Percentiles rank a stretch among this genome's conserved stretches.
Conservation (phyloP, 2,888 invertebrate species). For the Dolichopus griseipennis region DNA sequence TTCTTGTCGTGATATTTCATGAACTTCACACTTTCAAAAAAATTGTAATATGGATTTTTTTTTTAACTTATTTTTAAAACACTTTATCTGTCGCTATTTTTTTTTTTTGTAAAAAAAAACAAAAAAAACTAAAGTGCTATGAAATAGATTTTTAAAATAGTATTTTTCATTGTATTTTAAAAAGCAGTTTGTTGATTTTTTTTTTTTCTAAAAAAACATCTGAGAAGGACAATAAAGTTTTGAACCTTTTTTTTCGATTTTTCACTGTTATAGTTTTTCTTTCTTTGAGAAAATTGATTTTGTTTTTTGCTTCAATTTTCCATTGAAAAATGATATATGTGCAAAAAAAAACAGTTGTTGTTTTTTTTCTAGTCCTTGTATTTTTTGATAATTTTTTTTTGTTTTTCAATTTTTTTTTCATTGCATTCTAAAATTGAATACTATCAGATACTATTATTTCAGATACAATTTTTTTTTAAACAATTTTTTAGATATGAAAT, state of each 20-base stretch:
- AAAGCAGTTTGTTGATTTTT: too few relatives aligned
- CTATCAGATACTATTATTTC: too few relatives aligned
- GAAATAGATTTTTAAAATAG: neutral
- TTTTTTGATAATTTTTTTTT: too few relatives aligned
- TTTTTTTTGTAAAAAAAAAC: too few relatives aligned
- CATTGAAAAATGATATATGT: neutral
- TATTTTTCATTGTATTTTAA: too few relatives aligned
- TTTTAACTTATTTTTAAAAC: neutral
- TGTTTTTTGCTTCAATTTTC: neutral
- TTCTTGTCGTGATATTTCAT: neutral
- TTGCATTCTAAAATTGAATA: too few relatives aligned
- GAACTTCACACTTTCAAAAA: neutral
- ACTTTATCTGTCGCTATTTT: too few relatives aligned
- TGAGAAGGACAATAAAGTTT: conserved; percentile 33
- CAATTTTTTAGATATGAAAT: too few relatives aligned
- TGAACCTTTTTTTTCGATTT: neutral
- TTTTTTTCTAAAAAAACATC: conserved; percentile 31
- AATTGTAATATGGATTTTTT: neutral
- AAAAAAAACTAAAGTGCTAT: too few relatives aligned
- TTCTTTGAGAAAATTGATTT: neutral
- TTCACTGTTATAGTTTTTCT: neutral
- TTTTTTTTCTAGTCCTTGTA: neutral
- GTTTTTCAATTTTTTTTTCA: too few relatives aligned
- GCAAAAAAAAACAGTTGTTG: neutral
- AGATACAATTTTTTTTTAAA: too few relatives aligned